These are phyloP conservation scores for Lepus timidus DNA, from an alignment of 2,113 vertebrate genomes.

Conservation along the genomic window DNA sequence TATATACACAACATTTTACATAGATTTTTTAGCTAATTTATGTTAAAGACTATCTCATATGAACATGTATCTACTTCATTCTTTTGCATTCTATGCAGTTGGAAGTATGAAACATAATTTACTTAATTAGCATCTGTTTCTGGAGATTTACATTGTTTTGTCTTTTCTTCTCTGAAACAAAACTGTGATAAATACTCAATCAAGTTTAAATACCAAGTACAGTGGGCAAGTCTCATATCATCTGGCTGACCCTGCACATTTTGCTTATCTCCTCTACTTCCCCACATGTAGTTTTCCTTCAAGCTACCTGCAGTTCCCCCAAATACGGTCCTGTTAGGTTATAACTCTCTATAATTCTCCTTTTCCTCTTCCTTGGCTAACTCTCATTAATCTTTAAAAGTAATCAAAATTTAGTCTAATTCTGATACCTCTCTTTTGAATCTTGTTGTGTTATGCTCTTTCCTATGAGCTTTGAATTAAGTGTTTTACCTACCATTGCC, in stretches of 20 bases:
- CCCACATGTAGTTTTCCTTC: background rate
- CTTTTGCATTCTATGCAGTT: background rate
- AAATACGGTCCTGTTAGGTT: background rate
- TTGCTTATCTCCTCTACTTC: background rate
- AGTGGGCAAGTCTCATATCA: background rate
- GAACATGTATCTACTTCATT: background rate
- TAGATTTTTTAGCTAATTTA: slow-evolving; percentile 43
- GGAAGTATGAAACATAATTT: background rate
- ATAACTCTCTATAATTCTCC: background rate
- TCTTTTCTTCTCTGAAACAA: background rate
- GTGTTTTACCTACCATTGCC: background rate
- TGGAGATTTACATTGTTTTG: background rate
- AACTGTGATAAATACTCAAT: background rate
- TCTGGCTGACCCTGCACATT: background rate
- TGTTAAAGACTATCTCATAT: background rate
- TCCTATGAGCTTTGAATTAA: background rate
- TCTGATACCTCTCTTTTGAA: background rate
- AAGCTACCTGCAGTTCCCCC: background rate
- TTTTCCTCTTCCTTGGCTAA: background rate
- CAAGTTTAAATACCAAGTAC: background rate
- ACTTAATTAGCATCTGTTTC: slow-evolving; percentile 14
- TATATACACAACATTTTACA: slow-evolving; percentile 3
- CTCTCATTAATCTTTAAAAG: background rate
- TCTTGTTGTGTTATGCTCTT: background rate
- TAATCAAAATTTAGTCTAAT: slow-evolving; percentile 20